A percentile compares a stretch with the other conserved stretches of the same genome.
Conservation (phyloP, 2,113 vertebrate species). For the Serilophus lunatus region DNA sequence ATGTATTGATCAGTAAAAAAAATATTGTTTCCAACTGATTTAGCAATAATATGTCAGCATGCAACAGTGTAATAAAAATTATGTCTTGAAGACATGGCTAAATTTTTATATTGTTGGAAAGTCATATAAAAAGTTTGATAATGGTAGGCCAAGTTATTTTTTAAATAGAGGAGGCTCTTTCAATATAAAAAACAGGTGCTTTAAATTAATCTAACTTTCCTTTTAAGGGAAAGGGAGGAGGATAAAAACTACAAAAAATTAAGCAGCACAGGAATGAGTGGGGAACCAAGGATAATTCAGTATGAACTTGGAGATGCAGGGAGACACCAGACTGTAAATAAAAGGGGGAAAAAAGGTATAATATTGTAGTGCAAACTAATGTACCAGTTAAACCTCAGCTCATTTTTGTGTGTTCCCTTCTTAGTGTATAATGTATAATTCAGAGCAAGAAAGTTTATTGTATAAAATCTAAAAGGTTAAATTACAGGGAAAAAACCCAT, state of each 20-base stretch:
- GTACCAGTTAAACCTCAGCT: not conserved
- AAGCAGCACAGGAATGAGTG: not conserved
- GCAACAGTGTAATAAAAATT: not conserved
- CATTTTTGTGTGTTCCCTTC: not conserved
- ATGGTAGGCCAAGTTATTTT: not conserved
- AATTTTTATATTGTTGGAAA: not conserved
- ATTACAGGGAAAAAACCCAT: not conserved
- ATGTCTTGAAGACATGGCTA: not conserved
- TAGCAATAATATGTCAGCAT: not conserved
- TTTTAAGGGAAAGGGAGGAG: not conserved
- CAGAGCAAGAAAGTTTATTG: not conserved
- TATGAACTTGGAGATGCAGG: not conserved
- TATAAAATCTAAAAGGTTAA: not conserved
- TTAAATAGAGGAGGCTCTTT: not conserved
- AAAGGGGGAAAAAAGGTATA: not conserved
- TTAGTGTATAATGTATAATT: not conserved
- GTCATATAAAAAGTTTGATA: not conserved
- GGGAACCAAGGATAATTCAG: not conserved
- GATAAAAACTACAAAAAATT: not conserved
- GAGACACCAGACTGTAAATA: not conserved
- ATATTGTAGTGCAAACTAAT: not conserved
- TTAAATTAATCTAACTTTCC: not conserved
- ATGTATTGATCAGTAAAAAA: not conserved
- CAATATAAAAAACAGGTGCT: not conserved
- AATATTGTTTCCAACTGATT: not conserved